phyloP scores from a whole-genome alignment of 2,797 vertebrate genomes.

The Sebastes oblongus region DNA sequence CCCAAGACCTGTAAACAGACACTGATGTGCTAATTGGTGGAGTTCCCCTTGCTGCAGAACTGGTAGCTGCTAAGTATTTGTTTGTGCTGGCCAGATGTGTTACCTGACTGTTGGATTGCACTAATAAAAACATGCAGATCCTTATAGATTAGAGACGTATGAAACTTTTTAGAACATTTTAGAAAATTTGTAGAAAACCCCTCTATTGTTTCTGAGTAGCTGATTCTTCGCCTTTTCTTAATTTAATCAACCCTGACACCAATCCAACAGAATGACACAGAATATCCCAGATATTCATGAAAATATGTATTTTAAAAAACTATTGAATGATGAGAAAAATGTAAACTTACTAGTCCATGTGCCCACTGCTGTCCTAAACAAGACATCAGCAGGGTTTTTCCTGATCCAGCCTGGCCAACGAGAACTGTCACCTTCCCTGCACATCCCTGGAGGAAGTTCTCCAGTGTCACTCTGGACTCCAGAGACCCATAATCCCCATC shows the following conservation, averaged over 20 bases:
- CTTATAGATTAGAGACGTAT: background rate
- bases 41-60: background rate
- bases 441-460: constrained; percentile 79
- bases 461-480: constrained; percentile 74
- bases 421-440: constrained; percentile 78
- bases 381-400: constrained; percentile 88
- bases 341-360: constrained; percentile 46
- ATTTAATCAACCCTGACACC: background rate
- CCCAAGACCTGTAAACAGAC: background rate
- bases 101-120: background rate
- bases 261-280: background rate
- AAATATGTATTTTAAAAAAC: background rate
- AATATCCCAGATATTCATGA: background rate
- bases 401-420: constrained; percentile 87
- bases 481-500: constrained; percentile 48
- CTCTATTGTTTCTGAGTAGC: background rate
- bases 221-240: background rate
- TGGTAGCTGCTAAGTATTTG: background rate
- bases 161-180: background rate
- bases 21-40: background rate
- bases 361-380: constrained; percentile 87
- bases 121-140: background rate
- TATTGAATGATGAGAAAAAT: background rate
- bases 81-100: background rate
- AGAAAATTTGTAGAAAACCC: background rate